Conservation (phyloP, 2,113 vertebrate species). For the Bubo scandiacus region DNA sequence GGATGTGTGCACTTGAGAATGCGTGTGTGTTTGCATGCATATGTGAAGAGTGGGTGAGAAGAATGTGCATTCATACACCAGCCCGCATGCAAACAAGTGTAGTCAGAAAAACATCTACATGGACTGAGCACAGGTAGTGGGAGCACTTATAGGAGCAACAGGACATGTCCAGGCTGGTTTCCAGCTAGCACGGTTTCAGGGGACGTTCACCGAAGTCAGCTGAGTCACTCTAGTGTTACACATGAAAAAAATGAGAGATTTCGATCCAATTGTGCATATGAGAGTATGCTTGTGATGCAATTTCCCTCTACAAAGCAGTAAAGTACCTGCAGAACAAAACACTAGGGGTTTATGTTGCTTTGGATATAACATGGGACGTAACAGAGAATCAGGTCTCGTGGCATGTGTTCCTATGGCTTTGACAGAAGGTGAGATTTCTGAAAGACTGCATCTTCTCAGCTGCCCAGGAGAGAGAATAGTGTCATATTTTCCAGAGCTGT, state of each 20-base stretch:
- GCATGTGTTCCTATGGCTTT: background rate
- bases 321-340: background rate
- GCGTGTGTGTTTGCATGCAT: constrained; percentile 32
- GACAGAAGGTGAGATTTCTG: background rate
- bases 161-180: background rate
- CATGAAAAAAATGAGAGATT: background rate
- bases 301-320: background rate
- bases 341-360: background rate
- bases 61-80: background rate
- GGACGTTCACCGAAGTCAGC: background rate
- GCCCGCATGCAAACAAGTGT: background rate
- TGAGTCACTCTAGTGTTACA: background rate
- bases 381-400: background rate
- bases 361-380: background rate
- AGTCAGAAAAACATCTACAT: background rate
- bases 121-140: background rate
- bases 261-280: fast-evolving
- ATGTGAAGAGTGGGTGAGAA: background rate
- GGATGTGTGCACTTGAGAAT: constrained; percentile 30
- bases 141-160: background rate
- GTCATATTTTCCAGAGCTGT: background rate
- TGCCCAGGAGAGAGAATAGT: background rate
- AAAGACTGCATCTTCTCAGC: background rate
- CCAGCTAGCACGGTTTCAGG: background rate
- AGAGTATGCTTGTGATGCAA: background rate